These are phyloP conservation scores for Hyles lineata DNA, from an alignment of 2,888 invertebrate genomes.

Conservation along the genomic window DNA sequence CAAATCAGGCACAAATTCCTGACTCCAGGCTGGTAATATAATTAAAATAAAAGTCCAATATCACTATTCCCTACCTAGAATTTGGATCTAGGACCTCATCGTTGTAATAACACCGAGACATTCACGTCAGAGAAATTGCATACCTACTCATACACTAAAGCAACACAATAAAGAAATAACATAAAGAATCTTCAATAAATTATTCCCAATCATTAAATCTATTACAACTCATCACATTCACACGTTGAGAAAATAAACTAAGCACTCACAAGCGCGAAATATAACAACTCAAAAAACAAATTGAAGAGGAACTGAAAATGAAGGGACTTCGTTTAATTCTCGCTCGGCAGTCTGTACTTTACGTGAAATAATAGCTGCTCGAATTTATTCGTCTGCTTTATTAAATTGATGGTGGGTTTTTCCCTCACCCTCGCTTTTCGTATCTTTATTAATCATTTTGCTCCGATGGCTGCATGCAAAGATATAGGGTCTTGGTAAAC, in stretches of 20 bases:
- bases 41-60: no score
- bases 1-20: no score
- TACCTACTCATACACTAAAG: no score
- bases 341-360: conserved; percentile 42
- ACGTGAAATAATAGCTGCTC: conserved; percentile 52
- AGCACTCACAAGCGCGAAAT: conserved; percentile 10
- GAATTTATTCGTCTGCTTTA: conserved; percentile 49
- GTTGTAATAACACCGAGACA: no score
- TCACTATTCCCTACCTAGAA: no score
- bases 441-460: conserved; percentile 65
- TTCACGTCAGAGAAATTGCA: no score
- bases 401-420: conserved; percentile 50
- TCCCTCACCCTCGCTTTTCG: conserved; percentile 44
- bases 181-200: neutral
- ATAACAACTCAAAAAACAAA: conserved; percentile 24
- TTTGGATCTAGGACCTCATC: no score
- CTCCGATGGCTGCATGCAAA: conserved; percentile 55
- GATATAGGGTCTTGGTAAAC: conserved; percentile 30
- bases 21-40: no score
- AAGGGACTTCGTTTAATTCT: conserved; percentile 21
- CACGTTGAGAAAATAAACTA: neutral
- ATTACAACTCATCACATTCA: neutral
- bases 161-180: no score
- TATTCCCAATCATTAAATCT: neutral
- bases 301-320: conserved; percentile 21